phyloP scores from a whole-genome alignment of 1,140 invertebrate genomes.

The Brachionus angularis region DNA sequence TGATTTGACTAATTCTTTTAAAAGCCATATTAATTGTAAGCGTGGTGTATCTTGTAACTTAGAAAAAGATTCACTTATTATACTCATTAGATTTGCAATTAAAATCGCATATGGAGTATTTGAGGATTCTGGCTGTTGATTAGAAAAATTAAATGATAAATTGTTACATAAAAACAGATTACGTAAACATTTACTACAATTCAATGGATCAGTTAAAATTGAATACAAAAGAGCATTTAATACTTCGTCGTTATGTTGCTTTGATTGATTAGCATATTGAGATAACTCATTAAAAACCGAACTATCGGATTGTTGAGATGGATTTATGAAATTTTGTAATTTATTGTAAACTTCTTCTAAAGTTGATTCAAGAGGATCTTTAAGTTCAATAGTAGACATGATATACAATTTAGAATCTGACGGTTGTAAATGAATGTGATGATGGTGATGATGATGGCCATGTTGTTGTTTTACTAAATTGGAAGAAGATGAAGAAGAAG shows the following conservation, averaged over 20 bases:
- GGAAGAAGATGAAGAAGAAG: conserved; percentile 4
- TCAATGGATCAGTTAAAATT: conserved; percentile 17
- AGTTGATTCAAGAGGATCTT: conserved; percentile 1
- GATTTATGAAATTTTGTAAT: conserved; percentile 29
- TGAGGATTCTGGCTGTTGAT: not conserved
- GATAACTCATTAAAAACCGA: conserved; percentile 31
- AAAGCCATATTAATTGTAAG: conserved; percentile 58
- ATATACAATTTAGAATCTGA: conserved; percentile 1
- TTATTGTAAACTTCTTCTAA: conserved; percentile 37
- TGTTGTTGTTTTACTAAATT: conserved; percentile 15
- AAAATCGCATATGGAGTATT: conserved; percentile 5
- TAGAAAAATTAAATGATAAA: conserved; percentile 17
- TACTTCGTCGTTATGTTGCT: conserved; percentile 27
- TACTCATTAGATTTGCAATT: conserved; percentile 16
- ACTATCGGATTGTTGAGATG: not conserved
- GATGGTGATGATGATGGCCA: conserved; percentile 10
- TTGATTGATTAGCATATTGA: conserved; percentile 17
- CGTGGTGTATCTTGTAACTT: conserved; percentile 21
- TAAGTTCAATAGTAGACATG: conserved; percentile 16
- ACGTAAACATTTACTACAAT: conserved; percentile 2
- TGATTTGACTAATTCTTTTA: conserved; percentile 80
- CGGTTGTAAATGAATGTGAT: conserved; percentile 17
- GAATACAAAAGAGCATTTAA: conserved; percentile 35
- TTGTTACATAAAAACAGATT: conserved; percentile 33
- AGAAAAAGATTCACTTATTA: conserved; percentile 30